Evolutionary conservation across 1,140 invertebrate genomes (phyloP).

Genomic region (Calliopsis andreniformis): DNA sequence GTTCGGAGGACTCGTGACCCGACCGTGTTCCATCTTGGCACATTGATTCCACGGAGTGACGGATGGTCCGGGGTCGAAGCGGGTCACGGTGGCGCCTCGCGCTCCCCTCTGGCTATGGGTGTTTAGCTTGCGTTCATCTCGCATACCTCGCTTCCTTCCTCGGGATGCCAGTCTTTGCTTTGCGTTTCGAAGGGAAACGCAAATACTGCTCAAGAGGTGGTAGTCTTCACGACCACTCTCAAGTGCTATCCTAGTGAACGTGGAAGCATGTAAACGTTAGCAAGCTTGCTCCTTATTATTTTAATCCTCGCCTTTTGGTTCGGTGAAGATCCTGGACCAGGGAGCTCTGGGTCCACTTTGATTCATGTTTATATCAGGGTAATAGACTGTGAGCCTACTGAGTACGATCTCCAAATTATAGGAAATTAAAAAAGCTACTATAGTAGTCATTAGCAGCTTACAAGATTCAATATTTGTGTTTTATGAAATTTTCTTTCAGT

Average conservation of each 20-base stretch:
- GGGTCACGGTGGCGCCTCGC: slow-evolving; percentile 67
- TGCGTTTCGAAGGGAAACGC: slow-evolving; percentile 55
- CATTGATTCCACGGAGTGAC: slow-evolving; percentile 70
- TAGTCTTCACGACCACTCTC: slow-evolving; percentile 6
- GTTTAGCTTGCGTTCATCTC: slow-evolving; percentile 61
- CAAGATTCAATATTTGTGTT: no score
- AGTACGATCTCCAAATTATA: no score
- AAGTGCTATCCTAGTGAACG: slow-evolving; percentile 51
- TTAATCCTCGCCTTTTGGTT: neutral
- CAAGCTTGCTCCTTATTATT: slow-evolving; percentile 9
- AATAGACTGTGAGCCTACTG: no score
- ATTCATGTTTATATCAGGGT: no score
- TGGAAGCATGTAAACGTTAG: slow-evolving; percentile 17
- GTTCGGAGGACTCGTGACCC: slow-evolving; percentile 67
- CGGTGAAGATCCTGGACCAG: neutral
- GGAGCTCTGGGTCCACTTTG: no score
- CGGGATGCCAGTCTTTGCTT: slow-evolving; percentile 23
- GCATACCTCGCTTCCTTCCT: slow-evolving; percentile 20
- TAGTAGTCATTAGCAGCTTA: no score
- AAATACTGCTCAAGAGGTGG: slow-evolving; percentile 53
- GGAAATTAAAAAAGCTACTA: no score
- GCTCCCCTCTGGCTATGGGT: slow-evolving; percentile 30
- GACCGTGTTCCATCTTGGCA: slow-evolving; percentile 65
- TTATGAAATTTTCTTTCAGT: slow-evolving; percentile 8
- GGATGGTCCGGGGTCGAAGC: slow-evolving; percentile 64